Conservation (phyloP, 2,113 vertebrate species). For the Chionomys nivalis region DNA sequence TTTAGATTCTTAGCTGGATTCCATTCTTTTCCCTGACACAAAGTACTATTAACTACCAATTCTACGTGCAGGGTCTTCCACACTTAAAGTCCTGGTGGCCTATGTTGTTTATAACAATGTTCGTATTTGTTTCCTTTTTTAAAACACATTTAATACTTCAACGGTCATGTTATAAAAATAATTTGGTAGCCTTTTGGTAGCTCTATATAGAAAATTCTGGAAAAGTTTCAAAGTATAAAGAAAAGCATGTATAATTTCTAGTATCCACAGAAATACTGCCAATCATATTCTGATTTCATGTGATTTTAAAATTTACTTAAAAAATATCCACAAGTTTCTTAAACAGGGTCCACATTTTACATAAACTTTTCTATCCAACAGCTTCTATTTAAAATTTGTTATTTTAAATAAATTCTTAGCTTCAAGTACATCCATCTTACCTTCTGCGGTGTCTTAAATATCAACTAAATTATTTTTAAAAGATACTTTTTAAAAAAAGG, state of each 20-base stretch:
- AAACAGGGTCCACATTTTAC: background rate
- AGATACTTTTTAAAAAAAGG: background rate
- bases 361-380: background rate
- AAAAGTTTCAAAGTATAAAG: background rate
- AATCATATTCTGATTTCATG: background rate
- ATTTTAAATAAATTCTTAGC: background rate
- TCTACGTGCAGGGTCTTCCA: background rate
- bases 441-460: background rate
- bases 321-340: background rate
- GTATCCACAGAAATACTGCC: background rate
- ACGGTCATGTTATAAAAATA: background rate
- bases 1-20: background rate
- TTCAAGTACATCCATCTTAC: background rate
- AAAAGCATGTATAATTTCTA: background rate
- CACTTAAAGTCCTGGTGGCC: background rate
- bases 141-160: background rate
- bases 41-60: background rate
- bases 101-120: background rate
- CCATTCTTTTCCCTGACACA: background rate
- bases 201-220: background rate
- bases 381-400: conserved; percentile 12
- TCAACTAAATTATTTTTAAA: background rate
- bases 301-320: conserved; percentile 16
- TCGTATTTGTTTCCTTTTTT: background rate
- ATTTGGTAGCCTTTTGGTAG: background rate